Base-by-base conservation (phyloP, 2,113 vertebrate genomes). In the Melanerpes formicivorus region DNA sequence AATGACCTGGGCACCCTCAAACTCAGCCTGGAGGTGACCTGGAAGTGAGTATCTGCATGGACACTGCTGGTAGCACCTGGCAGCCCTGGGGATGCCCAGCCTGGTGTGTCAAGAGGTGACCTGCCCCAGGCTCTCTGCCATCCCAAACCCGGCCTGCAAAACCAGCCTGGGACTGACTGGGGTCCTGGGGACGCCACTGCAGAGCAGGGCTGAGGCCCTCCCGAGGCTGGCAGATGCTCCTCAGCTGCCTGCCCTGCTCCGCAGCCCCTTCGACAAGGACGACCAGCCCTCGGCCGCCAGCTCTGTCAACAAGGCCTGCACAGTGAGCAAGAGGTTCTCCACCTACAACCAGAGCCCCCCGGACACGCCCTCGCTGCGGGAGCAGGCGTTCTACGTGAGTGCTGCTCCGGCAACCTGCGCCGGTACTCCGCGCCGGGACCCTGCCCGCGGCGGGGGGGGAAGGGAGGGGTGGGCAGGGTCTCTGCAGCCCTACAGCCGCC, bases 301-400 rank as follows among this genome's bases (percentile, higher is more conserved):
- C 95, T 97, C 98, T 0, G 98, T 99, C 91, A 99, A 98, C 96
- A 99, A 99, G 93, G 96, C 98, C 30, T 98, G 99, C 65, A 98
- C 98, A 0, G 98, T 99, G 95, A 99, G 98, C 94, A 99, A 99
- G 95, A 98, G 99, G 70, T 98, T 99, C 95, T 99, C 99, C 52
- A 98, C 98, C 60, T 99, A 99, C 87, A 99, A 98, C 97, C 98
- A 98, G 97, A 99, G 98, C 87, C 99, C 99, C 0, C 99, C 99
- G 6, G 99, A 99, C 87, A 99, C 99, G 0, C 99, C 99, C 0
- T 99, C 99, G 11, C 95, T 99, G 95, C 98, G 99, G 70, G 99
- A 99, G 90, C 99, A 99, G 97, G 99, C 99, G 60, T 99, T 99
- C 96, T 99, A 99, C 62, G 99, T 99, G 96, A 99, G 99, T 98